Evolutionary conservation across 2,797 vertebrate genomes (phyloP).

Genomic region (Tachyglossus aculeatus): DNA sequence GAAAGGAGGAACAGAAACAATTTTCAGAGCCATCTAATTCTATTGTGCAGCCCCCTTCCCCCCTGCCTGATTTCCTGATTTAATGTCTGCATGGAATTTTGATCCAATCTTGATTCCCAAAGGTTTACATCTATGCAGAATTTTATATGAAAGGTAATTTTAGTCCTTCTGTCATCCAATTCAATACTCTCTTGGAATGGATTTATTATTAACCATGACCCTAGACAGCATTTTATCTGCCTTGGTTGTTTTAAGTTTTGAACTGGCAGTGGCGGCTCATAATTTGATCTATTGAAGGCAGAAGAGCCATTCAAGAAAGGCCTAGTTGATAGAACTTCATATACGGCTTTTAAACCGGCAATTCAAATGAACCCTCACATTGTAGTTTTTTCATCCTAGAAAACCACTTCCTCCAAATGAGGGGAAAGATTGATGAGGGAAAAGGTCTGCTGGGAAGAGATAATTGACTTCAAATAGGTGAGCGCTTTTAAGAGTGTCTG

Average conservation of each 20-base stretch:
- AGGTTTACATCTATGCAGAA: conserved; percentile 45
- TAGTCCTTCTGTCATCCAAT: conserved; percentile 57
- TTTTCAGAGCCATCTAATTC: conserved; percentile 55
- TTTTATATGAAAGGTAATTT: conserved; percentile 64
- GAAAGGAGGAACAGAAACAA: conserved; percentile 42
- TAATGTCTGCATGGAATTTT: conserved; percentile 48
- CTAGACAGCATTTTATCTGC: conserved; percentile 61
- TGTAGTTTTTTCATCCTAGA: no score
- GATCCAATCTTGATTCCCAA: conserved; percentile 48
- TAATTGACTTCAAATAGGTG: no score
- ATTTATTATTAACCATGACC: conserved; percentile 64
- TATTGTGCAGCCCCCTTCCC: no score
- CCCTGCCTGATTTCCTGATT: conserved; percentile 35
- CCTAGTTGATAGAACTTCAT: background rate
- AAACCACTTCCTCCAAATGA: no score
- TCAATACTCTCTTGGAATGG: conserved; percentile 53
- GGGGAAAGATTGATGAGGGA: no score
- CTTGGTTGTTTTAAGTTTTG: conserved; percentile 32
- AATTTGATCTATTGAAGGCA: conserved; percentile 48
- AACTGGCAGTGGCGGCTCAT: conserved; percentile 31
- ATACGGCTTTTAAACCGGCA: background rate
- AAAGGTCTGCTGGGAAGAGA: no score
- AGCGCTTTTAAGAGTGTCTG: no score
- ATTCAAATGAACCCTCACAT: background rate
- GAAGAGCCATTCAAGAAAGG: conserved; percentile 38